Evolutionary conservation across 2,888 invertebrate species (phyloP), one percentile per base, ranked within the genome.

Genomic region (Spilosoma lubricipeda): DNA sequence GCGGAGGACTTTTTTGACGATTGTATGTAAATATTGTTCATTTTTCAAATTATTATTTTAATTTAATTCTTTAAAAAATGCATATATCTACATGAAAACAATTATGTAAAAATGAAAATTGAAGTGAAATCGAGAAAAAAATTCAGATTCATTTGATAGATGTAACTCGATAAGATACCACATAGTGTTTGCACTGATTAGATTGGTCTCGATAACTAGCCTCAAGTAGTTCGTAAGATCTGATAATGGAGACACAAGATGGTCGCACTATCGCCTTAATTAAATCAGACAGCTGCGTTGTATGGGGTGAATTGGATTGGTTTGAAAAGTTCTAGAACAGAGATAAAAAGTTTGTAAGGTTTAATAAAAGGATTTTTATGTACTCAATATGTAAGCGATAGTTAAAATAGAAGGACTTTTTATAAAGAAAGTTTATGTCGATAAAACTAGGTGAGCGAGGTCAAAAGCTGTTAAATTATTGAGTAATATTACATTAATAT

Each of bases 221-320:
- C 11, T 23, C n/a, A 56, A 56, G 63, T 63, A 63, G 63, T 63
- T 63, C 18, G 30, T 63, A 63, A 63, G 63, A 63, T 63, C 63
- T 63, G 63, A 63, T 63, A 63, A 63, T 30, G 30, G 63, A 30
- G 27, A 27, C 59, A n/a, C 27, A 63, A 63, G 27, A 63, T 63
- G 63, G 30, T 27, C 63, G 63, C 63, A 63, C 63, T 63, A 63
- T 63, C 18, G 30, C 7, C 63, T 63, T 63, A 63, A 63, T 63
- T 63, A 63, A 30, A 30, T 63, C 18, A 30, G 27, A 63, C 30
- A 27, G 30, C 8, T 30, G 30, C 30, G 63, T 30, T 63, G 18
- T 63, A 18, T 63, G 63, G 63, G 63, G 63, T 30, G 8, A 63
- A 30, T 30, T 30, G 15, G 8, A 63, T 63, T 27, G 30, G 27